Conservation (phyloP, 2,888 invertebrate species). For the Sicus ferrugineus region DNA sequence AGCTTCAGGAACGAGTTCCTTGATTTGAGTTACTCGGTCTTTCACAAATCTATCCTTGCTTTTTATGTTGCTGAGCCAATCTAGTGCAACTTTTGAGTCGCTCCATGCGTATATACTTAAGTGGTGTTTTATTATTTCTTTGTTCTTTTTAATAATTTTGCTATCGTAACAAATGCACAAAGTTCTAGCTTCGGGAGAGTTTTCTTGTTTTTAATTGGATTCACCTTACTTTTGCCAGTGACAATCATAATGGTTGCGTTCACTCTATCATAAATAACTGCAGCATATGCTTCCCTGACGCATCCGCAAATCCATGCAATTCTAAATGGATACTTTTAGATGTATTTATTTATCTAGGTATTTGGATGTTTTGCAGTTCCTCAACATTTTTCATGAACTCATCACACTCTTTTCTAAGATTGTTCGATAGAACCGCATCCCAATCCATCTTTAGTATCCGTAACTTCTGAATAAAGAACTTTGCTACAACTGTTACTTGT, state of each 20-base stretch:
- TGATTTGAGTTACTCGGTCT: constrained; percentile 1
- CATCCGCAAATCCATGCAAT: constrained; percentile 5
- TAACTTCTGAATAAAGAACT: no score
- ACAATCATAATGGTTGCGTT: neutral
- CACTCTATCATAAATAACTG: neutral
- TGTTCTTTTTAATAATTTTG: constrained; percentile 3
- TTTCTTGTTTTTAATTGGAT: neutral
- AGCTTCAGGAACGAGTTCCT: constrained; percentile 4
- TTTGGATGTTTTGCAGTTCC: neutral
- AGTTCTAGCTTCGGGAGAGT: neutral
- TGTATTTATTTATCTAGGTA: neutral
- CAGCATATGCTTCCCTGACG: neutral
- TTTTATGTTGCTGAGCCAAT: no score
- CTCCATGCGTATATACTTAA: neutral
- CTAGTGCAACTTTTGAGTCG: no score
- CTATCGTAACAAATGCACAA: neutral
- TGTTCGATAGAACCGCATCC: neutral
- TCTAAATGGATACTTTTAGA: no score
- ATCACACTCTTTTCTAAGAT: no score
- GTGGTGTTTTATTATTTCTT: constrained; percentile 1
- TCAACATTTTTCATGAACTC: no score
- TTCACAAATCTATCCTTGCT: constrained; percentile 9
- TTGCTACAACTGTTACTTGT: no score
- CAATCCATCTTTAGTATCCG: neutral
- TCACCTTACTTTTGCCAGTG: constrained; percentile 7